Percentiles rank a stretch among this genome's conserved stretches.
Evolutionary conservation across 2,888 invertebrate genomes (phyloP).

Genomic region (Ichneumoninae sp.): DNA sequence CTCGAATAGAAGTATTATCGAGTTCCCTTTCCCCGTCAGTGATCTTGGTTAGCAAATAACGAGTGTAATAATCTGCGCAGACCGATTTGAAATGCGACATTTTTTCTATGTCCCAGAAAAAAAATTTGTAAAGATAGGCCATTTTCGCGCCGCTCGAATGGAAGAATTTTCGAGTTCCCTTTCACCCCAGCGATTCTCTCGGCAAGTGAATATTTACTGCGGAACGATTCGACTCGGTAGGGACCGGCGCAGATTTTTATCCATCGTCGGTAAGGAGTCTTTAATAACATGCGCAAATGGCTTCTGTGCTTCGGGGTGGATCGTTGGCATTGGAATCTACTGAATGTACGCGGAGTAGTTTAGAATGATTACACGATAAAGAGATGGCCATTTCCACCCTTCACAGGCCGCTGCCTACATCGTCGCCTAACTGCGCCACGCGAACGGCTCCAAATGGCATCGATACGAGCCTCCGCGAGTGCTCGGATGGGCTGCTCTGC

Average conservation of each 20-base stretch:
- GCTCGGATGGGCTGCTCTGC: background rate
- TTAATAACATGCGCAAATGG: slow-evolving; percentile 7
- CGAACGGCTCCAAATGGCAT: slow-evolving; percentile 47
- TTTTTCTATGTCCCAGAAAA: no score
- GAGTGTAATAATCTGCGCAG: background rate
- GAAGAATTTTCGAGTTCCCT: slow-evolving; percentile 41
- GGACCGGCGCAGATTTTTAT: background rate
- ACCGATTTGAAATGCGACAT: no score
- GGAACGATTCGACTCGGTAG: slow-evolving; percentile 31
- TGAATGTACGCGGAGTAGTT: slow-evolving; percentile 47
- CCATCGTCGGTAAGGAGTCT: background rate
- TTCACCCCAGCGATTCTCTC: slow-evolving; percentile 37
- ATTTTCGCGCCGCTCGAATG: background rate
- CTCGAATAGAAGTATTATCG: slow-evolving; percentile 24
- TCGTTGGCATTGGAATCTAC: slow-evolving; percentile 51
- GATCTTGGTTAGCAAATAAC: slow-evolving; percentile 52
- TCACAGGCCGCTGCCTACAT: background rate
- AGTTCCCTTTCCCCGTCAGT: slow-evolving; percentile 15
- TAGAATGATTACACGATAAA: slow-evolving; percentile 63
- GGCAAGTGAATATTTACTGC: slow-evolving; percentile 58
- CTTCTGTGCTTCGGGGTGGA: background rate
- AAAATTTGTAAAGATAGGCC: no score
- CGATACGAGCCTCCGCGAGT: slow-evolving; percentile 31
- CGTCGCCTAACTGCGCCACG: slow-evolving; percentile 27
- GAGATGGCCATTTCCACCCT: slow-evolving; percentile 47